phyloP scores from a whole-genome alignment of 1,140 invertebrate genomes.

The Drosophila obscura region DNA sequence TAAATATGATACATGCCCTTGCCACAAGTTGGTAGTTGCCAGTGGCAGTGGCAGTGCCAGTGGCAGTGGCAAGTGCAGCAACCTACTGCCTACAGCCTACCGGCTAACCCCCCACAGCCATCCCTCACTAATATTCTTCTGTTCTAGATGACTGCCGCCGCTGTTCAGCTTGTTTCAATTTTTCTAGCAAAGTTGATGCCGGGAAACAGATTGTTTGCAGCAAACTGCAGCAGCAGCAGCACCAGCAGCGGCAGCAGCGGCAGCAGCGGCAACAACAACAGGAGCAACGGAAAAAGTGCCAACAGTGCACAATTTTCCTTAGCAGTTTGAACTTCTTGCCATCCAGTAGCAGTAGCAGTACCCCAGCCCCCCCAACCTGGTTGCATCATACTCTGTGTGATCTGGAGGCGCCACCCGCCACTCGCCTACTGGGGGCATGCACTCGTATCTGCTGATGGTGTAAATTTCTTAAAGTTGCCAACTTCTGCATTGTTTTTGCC shows the following conservation, averaged over 20 bases:
- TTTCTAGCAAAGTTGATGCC: conserved; percentile 66
- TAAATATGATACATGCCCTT: conserved; percentile 74
- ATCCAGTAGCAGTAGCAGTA: neutral
- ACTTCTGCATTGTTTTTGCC: conserved; percentile 67
- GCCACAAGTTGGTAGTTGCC: conserved; percentile 37
- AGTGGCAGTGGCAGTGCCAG: conserved; percentile 1
- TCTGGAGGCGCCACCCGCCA: conserved; percentile 36
- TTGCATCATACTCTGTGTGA: conserved; percentile 30
- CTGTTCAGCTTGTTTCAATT: conserved; percentile 71
- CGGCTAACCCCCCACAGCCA: conserved; percentile 4
- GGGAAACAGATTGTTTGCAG: conserved; percentile 76
- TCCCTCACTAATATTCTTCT: conserved; percentile 42
- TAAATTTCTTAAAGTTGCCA: conserved; percentile 79
- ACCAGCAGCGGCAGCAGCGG: neutral
- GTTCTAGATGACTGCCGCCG: conserved; percentile 60
- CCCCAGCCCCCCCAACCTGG: conserved; percentile 10
- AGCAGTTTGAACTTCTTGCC: conserved; percentile 69
- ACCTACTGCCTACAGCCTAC: neutral
- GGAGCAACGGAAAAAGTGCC: conserved; percentile 56
- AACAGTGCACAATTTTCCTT: conserved; percentile 69
- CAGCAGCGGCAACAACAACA: conserved; percentile 8
- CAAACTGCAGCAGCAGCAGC: conserved; percentile 51
- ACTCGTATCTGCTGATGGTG: conserved; percentile 81
- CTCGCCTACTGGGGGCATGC: conserved; percentile 36
- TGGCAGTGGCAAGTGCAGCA: conserved; percentile 27